Evolutionary conservation across 2,888 invertebrate genomes (phyloP).

Genomic region (Elmis aenea): DNA sequence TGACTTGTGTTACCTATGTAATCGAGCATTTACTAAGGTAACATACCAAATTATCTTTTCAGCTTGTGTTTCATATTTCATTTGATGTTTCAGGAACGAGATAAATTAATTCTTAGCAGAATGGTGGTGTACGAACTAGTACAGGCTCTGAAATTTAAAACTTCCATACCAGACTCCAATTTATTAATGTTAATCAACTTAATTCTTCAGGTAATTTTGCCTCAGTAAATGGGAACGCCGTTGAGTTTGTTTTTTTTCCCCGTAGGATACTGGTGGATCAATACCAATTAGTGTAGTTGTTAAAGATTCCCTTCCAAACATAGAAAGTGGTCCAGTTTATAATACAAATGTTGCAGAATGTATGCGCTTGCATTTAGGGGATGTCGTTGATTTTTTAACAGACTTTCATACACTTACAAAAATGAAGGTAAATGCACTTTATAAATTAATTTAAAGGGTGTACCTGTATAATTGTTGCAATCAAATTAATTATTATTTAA

Average conservation of each 20-base stretch:
- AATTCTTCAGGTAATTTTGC: constrained; percentile 68
- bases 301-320: constrained; percentile 49
- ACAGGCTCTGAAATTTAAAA: constrained; percentile 93
- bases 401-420: constrained; percentile 96
- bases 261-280: constrained; percentile 77
- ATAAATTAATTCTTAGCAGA: constrained; percentile 86
- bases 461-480: too few relatives aligned
- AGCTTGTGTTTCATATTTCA: too few relatives aligned
- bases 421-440: constrained; percentile 89
- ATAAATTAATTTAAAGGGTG: too few relatives aligned
- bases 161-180: constrained; percentile 90
- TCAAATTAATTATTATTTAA: too few relatives aligned
- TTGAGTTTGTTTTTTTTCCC: constrained; percentile 3
- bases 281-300: constrained; percentile 71
- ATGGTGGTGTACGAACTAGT: constrained; percentile 91
- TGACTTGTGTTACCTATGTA: constrained; percentile 86
- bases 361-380: constrained; percentile 84
- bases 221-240: too few relatives aligned
- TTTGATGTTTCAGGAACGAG: constrained; percentile 67
- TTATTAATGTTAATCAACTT: constrained; percentile 85
- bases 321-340: constrained; percentile 51
- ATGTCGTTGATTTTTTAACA: constrained; percentile 90
- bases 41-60: constrained; percentile 21
- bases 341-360: constrained; percentile 91
- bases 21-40: constrained; percentile 78